Conservation (phyloP, 2,113 vertebrate genomes). For the Chinchilla lanigera region DNA sequence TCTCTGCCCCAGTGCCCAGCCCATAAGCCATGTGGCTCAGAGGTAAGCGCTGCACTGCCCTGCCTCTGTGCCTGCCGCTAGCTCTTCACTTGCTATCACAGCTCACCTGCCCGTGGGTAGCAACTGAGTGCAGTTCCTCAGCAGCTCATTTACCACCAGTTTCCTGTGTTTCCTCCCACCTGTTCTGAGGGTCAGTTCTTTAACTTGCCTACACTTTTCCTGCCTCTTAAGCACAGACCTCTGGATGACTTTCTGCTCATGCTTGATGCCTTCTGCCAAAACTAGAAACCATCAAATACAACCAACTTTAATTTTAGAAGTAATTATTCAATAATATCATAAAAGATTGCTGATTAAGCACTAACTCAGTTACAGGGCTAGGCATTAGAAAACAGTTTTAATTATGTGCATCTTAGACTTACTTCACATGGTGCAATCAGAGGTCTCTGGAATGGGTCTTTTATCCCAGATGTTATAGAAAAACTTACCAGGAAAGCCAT, state of each 20-base stretch:
- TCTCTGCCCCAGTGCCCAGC: rapidly evolving
- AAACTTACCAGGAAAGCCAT: not conserved
- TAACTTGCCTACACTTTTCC: rapidly evolving
- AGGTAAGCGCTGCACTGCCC: rapidly evolving
- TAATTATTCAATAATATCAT: not conserved
- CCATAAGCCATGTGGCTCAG: rapidly evolving
- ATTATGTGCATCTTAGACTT: not conserved
- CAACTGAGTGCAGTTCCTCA: rapidly evolving
- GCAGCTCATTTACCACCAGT: rapidly evolving
- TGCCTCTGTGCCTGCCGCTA: not conserved
- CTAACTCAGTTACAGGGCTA: not conserved
- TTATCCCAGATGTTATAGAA: not conserved
- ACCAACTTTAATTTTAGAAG: too few species aligned
- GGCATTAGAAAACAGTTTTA: not conserved
- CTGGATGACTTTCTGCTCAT: too few species aligned
- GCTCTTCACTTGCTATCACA: rapidly evolving
- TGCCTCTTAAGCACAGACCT: not conserved
- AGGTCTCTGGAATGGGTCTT: not conserved
- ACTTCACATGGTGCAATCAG: not conserved
- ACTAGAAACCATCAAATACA: rapidly evolving
- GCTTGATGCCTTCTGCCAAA: not conserved
- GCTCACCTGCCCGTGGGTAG: not conserved
- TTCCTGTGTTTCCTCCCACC: too few species aligned
- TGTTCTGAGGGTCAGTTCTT: not conserved
- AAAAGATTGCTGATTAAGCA: rapidly evolving